Base-by-base conservation (phyloP, 2,797 vertebrate genomes). In the Amblyopsis hoosieri region DNA sequence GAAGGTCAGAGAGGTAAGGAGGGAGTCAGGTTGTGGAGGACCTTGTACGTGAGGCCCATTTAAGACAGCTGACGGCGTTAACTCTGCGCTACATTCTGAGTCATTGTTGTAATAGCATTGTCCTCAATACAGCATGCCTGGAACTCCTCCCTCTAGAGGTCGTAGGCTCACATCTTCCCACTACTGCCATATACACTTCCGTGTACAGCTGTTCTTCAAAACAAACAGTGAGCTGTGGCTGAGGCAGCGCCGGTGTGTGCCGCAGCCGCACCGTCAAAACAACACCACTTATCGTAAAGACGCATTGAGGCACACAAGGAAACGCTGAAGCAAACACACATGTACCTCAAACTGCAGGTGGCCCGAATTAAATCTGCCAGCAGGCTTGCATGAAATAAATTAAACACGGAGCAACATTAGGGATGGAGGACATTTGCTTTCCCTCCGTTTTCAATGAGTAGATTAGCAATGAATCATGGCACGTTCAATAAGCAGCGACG, bases 381-480 rank as follows among this genome's bases (percentile, higher is more conserved):
- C 45, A 67, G 79, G 75, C 47, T 53, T 62, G 58, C 42, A 52
- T 42, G 12, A 58, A 74, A 79, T 76, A 71, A 75, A 79, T 82
- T 80, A 79, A 83, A 81, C 57, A 76, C 74, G 42, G 58, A 78
- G 73, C 10, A 68, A 69, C 69, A 76, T 88, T 87, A 75, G 69
- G 60, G 61, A 80, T 47, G 71, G 75, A 83, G 23, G 60, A 66
- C 78, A 76, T 84, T 81, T 74, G 66, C 80, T 77, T 76, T 67
- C 57, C 73, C 73, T 82, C 75, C 70, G 37, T 42, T 42, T 42
- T 8, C 37, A 48, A 73, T 57, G 71, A 79, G 64, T 72, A 87
- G 73, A 87, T 84, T 75, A 84, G 71, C 72, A 79, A 84, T 84
- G 80, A 85, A 80, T 87, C 82, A 83, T 61, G 37, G 12, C 48